Conservation (phyloP, 2,113 vertebrate species). For the Sardina pilchardus region DNA sequence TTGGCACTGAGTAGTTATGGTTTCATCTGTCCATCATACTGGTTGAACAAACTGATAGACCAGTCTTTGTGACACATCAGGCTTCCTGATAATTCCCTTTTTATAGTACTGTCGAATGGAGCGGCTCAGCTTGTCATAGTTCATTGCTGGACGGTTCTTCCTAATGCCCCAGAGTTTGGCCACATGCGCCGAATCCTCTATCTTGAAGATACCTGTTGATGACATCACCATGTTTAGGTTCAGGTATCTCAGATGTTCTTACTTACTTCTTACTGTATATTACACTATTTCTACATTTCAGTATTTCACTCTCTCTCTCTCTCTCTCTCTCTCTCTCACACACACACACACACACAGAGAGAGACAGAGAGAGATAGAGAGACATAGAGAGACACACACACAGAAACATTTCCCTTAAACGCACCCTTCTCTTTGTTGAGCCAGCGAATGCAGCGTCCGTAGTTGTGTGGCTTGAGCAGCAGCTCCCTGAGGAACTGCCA, state of each 20-base stretch:
- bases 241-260: not conserved
- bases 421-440: slow-evolving; percentile 97
- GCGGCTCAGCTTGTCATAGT: slow-evolving; percentile 98
- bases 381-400: not conserved
- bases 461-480: slow-evolving; percentile 91
- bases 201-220: slow-evolving; percentile 91
- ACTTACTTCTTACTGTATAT: too few species aligned
- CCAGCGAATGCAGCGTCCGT: slow-evolving; percentile 95
- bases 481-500: slow-evolving; percentile 98
- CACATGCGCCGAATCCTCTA: slow-evolving; percentile 95
- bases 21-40: slow-evolving; percentile 65
- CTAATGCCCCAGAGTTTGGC: slow-evolving; percentile 93
- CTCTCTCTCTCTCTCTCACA: not conserved
- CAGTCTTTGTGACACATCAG: slow-evolving; percentile 94
- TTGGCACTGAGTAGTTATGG: not conserved
- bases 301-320: not conserved
- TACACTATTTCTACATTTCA: not conserved
- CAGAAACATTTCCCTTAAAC: not conserved
- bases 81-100: slow-evolving; percentile 98
- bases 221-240: slow-evolving; percentile 1
- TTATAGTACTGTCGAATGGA: slow-evolving; percentile 99
- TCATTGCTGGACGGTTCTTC: slow-evolving; percentile 98
- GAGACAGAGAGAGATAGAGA: not conserved
- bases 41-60: slow-evolving; percentile 98
- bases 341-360: not conserved